Evolutionary conservation across 2,797 vertebrate genomes (phyloP), one percentile per base, ranked within the genome.

Genomic region (Diplodus sargus): DNA sequence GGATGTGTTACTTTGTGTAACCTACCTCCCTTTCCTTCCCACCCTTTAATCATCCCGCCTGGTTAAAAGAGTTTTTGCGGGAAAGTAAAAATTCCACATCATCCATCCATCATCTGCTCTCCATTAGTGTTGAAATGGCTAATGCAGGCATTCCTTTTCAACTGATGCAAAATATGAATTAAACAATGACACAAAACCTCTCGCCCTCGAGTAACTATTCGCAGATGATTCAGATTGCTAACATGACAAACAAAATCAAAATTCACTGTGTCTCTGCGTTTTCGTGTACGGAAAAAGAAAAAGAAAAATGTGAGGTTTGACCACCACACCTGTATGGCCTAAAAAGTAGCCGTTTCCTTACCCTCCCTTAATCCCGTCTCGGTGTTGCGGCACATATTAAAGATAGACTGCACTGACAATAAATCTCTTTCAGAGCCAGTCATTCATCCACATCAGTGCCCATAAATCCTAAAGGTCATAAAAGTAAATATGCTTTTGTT

Each of bases 401-500:
- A 86, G 66, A 70, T 76, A 70, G 74, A 81, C 71, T 60, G 65
- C 58, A 53, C 39, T 23, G 52, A 69, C 66, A 51, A 52, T 91
- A 90, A 89, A 92, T 92, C 65, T 85, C 59, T 77, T 80, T 87
- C 49, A 80, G 76, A 74, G 72, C 61, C 64, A 86, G 45, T 65
- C 75, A 84, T 83, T 88, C 76, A 76, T 74, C 82, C 69, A 87
- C 69, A 76, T 83, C 63, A 56, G 74, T 62, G 70, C 77, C 60
- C 20, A 28, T 92, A 88, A 93, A 91, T 92, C 83, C 72, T 82
- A 60, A 83, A 89, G 70, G 69, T 82, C 85, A 74, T 93, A 92
- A 94, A 92, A 89, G 53, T 78, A 88, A 92, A 87, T 87, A 86
- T 90, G 87, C 80, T 87, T 91, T 93, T 91, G 83, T 94, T 93